These are phyloP conservation scores for Mustelus asterias DNA, from an alignment of 2,113 vertebrate genomes.

Conservation along the genomic window DNA sequence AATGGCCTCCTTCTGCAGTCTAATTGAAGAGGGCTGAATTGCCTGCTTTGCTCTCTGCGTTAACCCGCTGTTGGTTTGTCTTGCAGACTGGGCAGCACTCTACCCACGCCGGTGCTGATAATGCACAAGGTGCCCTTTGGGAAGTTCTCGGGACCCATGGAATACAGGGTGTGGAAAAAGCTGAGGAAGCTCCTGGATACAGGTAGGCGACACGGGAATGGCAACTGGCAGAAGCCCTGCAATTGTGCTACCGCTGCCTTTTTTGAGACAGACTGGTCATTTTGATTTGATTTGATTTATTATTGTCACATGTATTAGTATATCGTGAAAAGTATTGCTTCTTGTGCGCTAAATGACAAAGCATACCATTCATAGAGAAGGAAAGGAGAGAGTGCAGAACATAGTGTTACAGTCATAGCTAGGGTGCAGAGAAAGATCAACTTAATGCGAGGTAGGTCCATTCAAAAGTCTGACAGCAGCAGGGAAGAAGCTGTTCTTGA, in stretches of 20 bases:
- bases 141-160: neutral
- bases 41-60: neutral
- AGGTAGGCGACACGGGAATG: neutral
- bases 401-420: too few species aligned
- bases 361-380: too few species aligned
- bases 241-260: neutral
- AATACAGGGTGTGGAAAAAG: conserved; percentile 7
- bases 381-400: too few species aligned
- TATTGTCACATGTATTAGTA: too few species aligned
- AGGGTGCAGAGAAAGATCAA: too few species aligned
- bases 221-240: neutral
- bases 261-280: neutral
- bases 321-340: too few species aligned
- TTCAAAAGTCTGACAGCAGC: too few species aligned
- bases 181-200: neutral
- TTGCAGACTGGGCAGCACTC: neutral
- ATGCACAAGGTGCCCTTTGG: neutral
- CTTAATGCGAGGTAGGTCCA: too few species aligned
- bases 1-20: neutral
- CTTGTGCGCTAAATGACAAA: too few species aligned
- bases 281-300: too few species aligned
- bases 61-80: neutral
- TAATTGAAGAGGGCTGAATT: neutral
- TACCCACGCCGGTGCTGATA: neutral
- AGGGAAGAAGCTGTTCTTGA: too few species aligned